Percentiles rank a stretch among this genome's conserved stretches.
phyloP scores from a whole-genome alignment of 2,888 invertebrate species.

The Electrophaes corylata region DNA sequence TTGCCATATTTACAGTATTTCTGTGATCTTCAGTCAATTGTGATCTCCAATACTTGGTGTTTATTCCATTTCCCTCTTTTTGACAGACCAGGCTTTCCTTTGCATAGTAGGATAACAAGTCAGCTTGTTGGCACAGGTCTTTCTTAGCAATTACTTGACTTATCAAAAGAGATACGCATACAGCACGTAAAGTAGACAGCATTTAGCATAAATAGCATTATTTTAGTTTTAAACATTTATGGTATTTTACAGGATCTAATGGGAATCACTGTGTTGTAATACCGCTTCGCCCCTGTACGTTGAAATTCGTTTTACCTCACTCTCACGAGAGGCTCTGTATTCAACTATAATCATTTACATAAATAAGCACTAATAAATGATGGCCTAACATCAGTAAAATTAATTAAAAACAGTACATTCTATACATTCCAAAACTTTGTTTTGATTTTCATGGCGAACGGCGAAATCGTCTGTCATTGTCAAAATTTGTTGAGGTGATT shows the following conservation, averaged over 20 bases:
- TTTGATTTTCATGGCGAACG: conserved; percentile 44
- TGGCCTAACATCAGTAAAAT: conserved; percentile 33
- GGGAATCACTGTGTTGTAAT: conserved; percentile 37
- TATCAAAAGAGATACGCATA: conserved; percentile 44
- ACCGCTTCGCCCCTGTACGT: conserved; percentile 38
- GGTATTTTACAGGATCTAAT: conserved; percentile 28
- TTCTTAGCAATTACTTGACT: conserved; percentile 43
- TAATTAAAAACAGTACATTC: conserved; percentile 37
- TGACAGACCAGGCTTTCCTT: conserved; percentile 59
- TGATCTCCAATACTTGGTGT: conserved; percentile 38
- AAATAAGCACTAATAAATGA: conserved; percentile 11
- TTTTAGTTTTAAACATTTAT: conserved; percentile 33
- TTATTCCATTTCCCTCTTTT: conserved; percentile 47
- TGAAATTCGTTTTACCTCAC: conserved; percentile 26
- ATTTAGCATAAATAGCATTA: conserved; percentile 48
- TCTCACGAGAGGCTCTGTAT: not conserved
- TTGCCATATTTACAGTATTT: conserved; percentile 59
- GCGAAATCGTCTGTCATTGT: conserved; percentile 41
- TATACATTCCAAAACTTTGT: conserved; percentile 41
- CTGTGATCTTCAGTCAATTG: conserved; percentile 39
- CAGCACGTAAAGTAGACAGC: conserved; percentile 42
- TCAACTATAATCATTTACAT: conserved; percentile 9
- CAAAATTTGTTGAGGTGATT: conserved; percentile 43
- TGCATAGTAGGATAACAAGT: conserved; percentile 57
- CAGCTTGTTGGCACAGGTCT: conserved; percentile 47